phyloP scores from a whole-genome alignment of 2,888 invertebrate genomes.

The Cheilosia impressa region DNA sequence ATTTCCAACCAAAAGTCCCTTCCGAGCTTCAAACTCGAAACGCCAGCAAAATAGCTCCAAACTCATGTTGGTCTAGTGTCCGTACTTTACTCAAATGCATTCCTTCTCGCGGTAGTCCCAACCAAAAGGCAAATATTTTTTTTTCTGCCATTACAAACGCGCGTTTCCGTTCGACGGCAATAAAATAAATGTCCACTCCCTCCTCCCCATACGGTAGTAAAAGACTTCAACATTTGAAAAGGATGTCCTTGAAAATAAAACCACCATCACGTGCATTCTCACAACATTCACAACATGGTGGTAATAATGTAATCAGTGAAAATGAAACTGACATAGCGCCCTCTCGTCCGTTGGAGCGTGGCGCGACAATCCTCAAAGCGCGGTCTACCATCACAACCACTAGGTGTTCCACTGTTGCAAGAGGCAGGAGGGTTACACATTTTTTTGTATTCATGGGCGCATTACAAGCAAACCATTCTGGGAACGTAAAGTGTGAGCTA shows the following conservation, averaged over 20 bases:
- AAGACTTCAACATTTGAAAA: constrained; percentile 71
- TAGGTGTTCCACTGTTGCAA: constrained; percentile 18
- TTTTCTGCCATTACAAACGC: constrained; percentile 29
- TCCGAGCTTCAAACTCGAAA: too few species aligned
- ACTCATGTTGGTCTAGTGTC: background rate
- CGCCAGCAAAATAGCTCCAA: too few species aligned
- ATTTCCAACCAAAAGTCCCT: too few species aligned
- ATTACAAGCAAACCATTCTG: constrained; percentile 50
- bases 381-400: constrained; percentile 7
- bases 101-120: background rate
- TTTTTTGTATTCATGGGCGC: constrained; percentile 54
- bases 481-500: constrained; percentile 58
- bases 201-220: background rate
- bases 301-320: constrained; percentile 73
- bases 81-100: background rate
- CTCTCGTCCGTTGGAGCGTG: constrained; percentile 37
- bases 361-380: constrained; percentile 47
- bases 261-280: constrained; percentile 39
- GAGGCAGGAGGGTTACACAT: background rate
- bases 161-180: constrained; percentile 53
- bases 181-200: constrained; percentile 52
- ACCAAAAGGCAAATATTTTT: background rate
- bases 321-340: constrained; percentile 74
- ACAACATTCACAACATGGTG: constrained; percentile 50
- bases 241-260: constrained; percentile 76